Evolutionary conservation across 2,113 vertebrate genomes (phyloP), one percentile per base, ranked within the genome.

Genomic region (Psettodes erumei): DNA sequence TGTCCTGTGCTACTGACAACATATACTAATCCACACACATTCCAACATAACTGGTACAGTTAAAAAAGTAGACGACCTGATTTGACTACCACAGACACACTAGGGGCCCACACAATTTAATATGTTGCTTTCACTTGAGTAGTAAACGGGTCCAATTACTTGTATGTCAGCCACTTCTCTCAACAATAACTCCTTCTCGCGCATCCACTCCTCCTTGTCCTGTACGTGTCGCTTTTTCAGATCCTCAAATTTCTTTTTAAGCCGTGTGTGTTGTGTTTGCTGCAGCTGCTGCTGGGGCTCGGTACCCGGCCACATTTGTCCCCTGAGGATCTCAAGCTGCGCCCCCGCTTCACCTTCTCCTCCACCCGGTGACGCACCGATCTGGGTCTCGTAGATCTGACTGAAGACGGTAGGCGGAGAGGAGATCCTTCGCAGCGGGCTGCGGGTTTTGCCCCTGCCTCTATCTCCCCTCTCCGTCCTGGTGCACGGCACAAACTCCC

Each of bases 91-190:
- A 60, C 11, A 35, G 11, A 50, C 4, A 16, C 42, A 45, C 16
- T 5, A 6, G 30, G 35, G 13, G 27, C n/a, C 21, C 8, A 69
- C 51, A 68, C 10, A 33, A 2, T 28, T 12, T n/a, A 47, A 65
- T 19, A 58, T 38, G 21, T 6, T 28, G 18, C 16, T 40, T 67
- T 58, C 16, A 72, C 27, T 30, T 1, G 0, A 11, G 13, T 28
- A 4, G n/a, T 65, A 66, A 70, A 70, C 64, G 50, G 35, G 37
- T 68, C 25, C 10, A 75, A 51, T 90, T 92, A 94, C 91, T 94
- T 95, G 90, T 83, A 95, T 92, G 42, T 93, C 86, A 61, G 94
- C 93, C 77, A 93, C 87, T 91, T 95, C 91, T 88, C 94, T 94
- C 75, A 95, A 79, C 77, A 95, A 76, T n/a, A 50, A 76, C 77